Percentiles rank a stretch among this genome's conserved stretches.
phyloP scores from a whole-genome alignment of 23 tunicate species.

The Ascidia mentula region DNA sequence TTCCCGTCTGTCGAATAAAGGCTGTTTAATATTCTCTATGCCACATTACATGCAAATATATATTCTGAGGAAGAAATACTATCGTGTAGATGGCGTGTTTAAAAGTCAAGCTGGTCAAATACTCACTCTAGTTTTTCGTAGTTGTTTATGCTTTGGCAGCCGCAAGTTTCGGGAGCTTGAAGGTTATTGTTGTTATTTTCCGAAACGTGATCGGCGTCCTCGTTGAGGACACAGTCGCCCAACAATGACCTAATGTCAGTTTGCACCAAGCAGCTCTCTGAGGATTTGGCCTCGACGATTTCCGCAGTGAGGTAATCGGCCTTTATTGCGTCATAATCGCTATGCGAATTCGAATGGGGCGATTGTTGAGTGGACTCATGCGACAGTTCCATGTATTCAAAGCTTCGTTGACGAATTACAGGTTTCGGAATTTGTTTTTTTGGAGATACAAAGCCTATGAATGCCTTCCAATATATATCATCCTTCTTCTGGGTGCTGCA shows the following conservation, averaged over 20 bases:
- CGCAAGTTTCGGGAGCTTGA: background rate
- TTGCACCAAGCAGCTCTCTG: background rate
- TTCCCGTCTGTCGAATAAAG: too few species aligned
- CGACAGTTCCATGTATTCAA: constrained; percentile 3
- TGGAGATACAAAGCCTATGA: background rate
- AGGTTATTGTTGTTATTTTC: background rate
- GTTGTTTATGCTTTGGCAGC: background rate
- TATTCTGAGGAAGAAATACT: too few species aligned
- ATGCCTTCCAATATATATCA: background rate
- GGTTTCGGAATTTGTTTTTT: background rate
- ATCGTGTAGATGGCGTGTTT: too few species aligned
- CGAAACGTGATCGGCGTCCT: background rate
- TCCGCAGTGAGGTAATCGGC: background rate
- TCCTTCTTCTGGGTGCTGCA: background rate
- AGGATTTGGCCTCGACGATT: background rate
- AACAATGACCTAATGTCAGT: background rate
- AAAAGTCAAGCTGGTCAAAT: too few species aligned
- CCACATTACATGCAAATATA: too few species aligned
- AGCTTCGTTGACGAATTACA: background rate
- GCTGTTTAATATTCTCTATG: too few species aligned
- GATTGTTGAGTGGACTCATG: background rate
- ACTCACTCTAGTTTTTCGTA: background rate
- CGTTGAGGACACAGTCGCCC: background rate
- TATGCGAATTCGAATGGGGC: background rate
- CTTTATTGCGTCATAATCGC: background rate